Evolutionary conservation across 2,113 vertebrate species (phyloP).

Genomic region (Glareola pratincola): DNA sequence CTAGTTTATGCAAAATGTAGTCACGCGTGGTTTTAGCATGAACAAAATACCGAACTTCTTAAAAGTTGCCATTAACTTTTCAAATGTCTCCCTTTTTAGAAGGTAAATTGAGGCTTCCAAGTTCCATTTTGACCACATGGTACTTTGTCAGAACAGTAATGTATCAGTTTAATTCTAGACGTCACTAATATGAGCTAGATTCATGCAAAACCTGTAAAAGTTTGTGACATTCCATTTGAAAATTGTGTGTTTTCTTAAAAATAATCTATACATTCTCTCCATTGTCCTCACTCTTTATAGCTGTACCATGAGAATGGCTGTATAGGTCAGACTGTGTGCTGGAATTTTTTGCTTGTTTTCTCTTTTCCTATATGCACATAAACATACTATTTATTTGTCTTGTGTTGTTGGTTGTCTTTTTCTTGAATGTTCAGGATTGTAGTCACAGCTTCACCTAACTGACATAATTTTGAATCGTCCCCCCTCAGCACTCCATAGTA

Average conservation of each 20-base stretch:
- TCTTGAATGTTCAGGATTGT: neutral
- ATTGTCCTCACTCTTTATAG: neutral
- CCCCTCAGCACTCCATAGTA: neutral
- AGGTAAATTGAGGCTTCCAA: neutral
- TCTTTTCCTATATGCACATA: neutral
- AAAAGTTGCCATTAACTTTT: neutral
- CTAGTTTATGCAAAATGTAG: neutral
- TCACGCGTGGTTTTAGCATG: neutral
- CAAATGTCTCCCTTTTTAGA: neutral
- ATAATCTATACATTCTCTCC: neutral
- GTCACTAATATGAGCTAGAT: neutral
- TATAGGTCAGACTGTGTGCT: neutral
- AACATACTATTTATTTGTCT: neutral
- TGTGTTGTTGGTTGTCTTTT: neutral
- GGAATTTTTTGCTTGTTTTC: slow-evolving; percentile 14
- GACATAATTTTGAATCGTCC: slow-evolving; percentile 45
- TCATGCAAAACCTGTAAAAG: neutral
- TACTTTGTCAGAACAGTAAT: neutral
- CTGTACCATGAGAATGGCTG: neutral
- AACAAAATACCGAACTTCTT: neutral
- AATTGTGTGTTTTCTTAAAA: neutral
- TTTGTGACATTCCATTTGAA: neutral
- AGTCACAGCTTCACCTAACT: neutral
- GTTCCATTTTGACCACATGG: neutral
- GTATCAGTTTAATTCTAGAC: neutral